Evolutionary conservation across 2,888 invertebrate genomes (phyloP), one percentile per base, ranked within the genome.

Genomic region (Deilephila elpenor): DNA sequence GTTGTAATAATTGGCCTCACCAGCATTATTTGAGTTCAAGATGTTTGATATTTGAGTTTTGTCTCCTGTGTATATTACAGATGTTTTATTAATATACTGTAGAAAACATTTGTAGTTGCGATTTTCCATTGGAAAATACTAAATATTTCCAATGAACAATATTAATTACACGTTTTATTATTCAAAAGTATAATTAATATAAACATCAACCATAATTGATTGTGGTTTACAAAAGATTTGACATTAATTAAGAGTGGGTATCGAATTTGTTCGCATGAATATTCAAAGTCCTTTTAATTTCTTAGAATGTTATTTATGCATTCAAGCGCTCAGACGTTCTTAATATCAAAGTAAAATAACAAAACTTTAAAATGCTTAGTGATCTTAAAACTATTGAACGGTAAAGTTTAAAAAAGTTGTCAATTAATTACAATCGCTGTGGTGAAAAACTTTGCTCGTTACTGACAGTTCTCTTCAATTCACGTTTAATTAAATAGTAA

Each of bases 391-490:
- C 82, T 84, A 86, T 83, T 79, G 74, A 85, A 82, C 79, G 77
- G 80, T 83, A 79, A 86, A 88, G 86, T 89, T 86, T 86, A 89
- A 89, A 89, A 87, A 88, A 90, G 85, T 91, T 88, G 84, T 83
- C 89, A 83, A 90, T 90, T 91, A 92, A 92, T 93, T 91, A 92
- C 88, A 90, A 89, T 91, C 91, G 91, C 91, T 93, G 92, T 91
- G 92, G 91, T 82, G 82, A 84, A 85, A 90, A 94, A 94, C 90
- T 93, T 93, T 78, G 92, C 90, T 93, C 94, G 90, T 94, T 94
- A 93, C 89, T 85, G 86, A 83, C 88, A 84, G 88, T 90, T 90
- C 89, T 90, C 87, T 89, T 88, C 89, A 90, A 91, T 90, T 91
- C 87, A 86, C 87, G 88, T 91, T 91, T 89, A 89, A 92, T 91